Conservation (phyloP, 2,113 vertebrate species). For the Falco punctatus region DNA sequence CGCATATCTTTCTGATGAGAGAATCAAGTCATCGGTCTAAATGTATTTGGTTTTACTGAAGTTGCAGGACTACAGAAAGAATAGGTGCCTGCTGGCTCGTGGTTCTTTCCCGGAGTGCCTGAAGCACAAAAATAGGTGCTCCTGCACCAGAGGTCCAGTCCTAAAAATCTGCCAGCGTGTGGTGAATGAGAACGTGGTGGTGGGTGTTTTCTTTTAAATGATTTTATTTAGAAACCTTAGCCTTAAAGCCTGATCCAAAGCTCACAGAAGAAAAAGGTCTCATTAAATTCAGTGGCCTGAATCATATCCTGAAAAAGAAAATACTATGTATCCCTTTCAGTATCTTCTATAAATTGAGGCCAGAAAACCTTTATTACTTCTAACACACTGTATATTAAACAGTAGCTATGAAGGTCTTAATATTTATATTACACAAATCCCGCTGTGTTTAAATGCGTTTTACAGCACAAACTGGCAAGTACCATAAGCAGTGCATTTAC, state of each 20-base stretch:
- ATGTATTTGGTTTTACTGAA: constrained; percentile 27
- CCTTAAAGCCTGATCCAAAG: neutral
- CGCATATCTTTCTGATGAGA: constrained; percentile 66
- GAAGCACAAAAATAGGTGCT: neutral
- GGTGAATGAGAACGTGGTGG: neutral
- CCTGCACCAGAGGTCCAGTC: neutral
- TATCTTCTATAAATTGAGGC: neutral
- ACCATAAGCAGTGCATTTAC: neutral
- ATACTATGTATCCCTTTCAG: neutral
- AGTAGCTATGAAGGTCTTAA: neutral
- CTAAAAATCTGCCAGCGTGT: neutral
- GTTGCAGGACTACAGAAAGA: neutral
- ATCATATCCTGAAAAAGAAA: neutral
- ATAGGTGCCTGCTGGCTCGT: neutral
- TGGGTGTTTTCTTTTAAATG: neutral
- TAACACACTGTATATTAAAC: neutral
- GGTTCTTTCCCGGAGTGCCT: neutral
- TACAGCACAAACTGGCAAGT: neutral
- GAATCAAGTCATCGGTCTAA: constrained; percentile 42
- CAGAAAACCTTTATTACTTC: neutral
- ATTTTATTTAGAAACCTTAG: neutral
- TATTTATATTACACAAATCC: neutral
- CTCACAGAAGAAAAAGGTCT: neutral
- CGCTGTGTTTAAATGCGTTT: neutral
- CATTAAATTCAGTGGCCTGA: neutral